Percentiles rank a stretch among this genome's conserved stretches.
Conservation (phyloP, 2,113 vertebrate genomes). For the Nothobranchius kuhntae region DNA sequence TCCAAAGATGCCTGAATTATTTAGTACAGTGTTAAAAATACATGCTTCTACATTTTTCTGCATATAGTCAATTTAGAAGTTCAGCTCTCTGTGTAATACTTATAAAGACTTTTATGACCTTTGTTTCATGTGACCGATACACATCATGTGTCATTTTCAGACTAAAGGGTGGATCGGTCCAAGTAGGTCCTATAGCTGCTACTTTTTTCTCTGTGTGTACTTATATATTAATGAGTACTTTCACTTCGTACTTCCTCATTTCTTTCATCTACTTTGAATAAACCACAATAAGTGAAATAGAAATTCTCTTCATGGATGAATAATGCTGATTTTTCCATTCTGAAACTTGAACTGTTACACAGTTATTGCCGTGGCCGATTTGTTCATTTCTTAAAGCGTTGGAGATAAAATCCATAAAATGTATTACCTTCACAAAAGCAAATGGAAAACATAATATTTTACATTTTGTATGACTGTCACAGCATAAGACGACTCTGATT, state of each 20-base stretch:
- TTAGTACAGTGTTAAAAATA: not conserved
- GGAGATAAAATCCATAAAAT: constrained; percentile 39
- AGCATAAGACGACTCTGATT: constrained; percentile 51
- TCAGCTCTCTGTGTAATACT: too few species aligned
- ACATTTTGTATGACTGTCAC: constrained; percentile 26
- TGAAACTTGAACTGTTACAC: constrained; percentile 9
- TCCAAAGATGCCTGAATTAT: not conserved
- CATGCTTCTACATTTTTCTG: not conserved
- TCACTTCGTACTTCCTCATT: too few species aligned
- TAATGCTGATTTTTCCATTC: not conserved
- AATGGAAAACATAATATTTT: constrained; percentile 51
- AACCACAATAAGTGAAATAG: not conserved
- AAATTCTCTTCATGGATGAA: constrained; percentile 1
- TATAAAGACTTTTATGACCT: too few species aligned
- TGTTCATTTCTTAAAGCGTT: constrained; percentile 33
- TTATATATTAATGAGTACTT: too few species aligned
- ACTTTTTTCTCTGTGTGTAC: too few species aligned
- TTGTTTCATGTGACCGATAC: not conserved
- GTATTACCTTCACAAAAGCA: constrained; percentile 53
- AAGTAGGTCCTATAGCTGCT: too few species aligned
- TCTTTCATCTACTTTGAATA: not conserved
- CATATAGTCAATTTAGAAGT: too few species aligned
- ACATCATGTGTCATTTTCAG: too few species aligned
- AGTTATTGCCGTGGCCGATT: constrained; percentile 5
- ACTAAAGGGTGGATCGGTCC: too few species aligned